A percentile compares a stretch with the other conserved stretches of the same genome.
Evolutionary conservation across 2,797 vertebrate species (phyloP).

Genomic region (Galago senegalensis): DNA sequence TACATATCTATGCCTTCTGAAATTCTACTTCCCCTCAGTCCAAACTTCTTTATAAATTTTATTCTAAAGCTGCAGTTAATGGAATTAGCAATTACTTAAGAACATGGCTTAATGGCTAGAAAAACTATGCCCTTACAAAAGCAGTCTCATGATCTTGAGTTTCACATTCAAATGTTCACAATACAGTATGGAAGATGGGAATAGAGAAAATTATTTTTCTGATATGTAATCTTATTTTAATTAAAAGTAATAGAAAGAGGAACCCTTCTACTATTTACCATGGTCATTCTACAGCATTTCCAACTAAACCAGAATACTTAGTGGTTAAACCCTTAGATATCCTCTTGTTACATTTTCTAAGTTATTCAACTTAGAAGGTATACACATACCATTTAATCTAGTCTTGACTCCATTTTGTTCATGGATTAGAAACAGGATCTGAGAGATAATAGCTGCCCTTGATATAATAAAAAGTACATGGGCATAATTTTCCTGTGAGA

Average conservation of each 20-base stretch:
- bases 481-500: conserved; percentile 81
- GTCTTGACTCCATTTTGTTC: conserved; percentile 80
- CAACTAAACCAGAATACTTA: conserved; percentile 30
- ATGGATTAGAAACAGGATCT: conserved; percentile 80
- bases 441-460: conserved; percentile 81
- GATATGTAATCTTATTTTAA: not conserved
- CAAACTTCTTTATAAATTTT: conserved; percentile 46
- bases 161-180: conserved; percentile 54
- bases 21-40: not conserved
- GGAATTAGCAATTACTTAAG: conserved; percentile 47
- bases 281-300: not conserved
- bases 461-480: conserved; percentile 76
- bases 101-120: conserved; percentile 15
- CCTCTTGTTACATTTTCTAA: conserved; percentile 65
- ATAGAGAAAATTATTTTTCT: conserved; percentile 44
- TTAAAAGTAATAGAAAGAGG: conserved; percentile 43
- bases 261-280: not conserved
- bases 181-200: conserved; percentile 13
- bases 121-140: conserved; percentile 49
- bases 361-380: conserved; percentile 69
- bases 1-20: conserved; percentile 2
- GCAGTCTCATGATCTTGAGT: conserved; percentile 35
- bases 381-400: conserved; percentile 82
- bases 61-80: conserved; percentile 44
- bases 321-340: conserved; percentile 42